Conservation (phyloP, 2,113 vertebrate species). For the Paramormyrops kingsleyae region DNA sequence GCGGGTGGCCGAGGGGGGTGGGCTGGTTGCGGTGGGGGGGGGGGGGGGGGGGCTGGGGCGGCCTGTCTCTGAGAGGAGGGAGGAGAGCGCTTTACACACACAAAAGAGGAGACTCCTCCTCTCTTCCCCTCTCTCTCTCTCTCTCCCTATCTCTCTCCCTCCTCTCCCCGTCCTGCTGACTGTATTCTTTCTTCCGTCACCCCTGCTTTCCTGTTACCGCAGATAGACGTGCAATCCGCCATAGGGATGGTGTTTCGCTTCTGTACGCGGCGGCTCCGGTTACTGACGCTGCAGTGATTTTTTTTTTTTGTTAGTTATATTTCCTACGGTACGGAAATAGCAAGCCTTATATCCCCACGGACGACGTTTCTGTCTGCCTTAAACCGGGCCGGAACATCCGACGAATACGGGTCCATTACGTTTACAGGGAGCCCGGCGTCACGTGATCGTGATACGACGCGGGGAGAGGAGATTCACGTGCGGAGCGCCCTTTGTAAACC, state of each 20-base stretch:
- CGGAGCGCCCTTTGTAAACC: neutral
- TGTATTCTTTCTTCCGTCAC: neutral
- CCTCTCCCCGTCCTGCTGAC: neutral
- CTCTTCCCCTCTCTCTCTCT: neutral
- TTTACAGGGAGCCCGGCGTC: neutral
- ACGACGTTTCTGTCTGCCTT: neutral
- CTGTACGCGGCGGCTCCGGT: neutral
- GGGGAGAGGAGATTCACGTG: neutral
- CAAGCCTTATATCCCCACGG: neutral
- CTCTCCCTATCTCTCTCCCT: conserved; percentile 23
- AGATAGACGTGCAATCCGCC: neutral
- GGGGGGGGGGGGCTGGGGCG: conserved; percentile 34
- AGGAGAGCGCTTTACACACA: conserved; percentile 34
- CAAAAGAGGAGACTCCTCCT: conserved; percentile 24
- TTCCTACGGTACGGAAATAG: conserved; percentile 1
- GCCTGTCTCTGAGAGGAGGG: conserved; percentile 45
- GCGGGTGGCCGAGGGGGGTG: conserved; percentile 49
- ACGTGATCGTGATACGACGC: neutral
- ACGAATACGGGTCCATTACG: neutral
- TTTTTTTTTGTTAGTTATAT: neutral
- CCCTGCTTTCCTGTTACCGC: neutral
- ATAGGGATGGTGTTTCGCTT: neutral
- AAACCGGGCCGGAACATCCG: neutral
- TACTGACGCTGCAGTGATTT: conserved; percentile 2
- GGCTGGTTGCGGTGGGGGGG: conserved; percentile 33